Conservation (phyloP, 2,797 vertebrate species). For the Ibycter americanus region DNA sequence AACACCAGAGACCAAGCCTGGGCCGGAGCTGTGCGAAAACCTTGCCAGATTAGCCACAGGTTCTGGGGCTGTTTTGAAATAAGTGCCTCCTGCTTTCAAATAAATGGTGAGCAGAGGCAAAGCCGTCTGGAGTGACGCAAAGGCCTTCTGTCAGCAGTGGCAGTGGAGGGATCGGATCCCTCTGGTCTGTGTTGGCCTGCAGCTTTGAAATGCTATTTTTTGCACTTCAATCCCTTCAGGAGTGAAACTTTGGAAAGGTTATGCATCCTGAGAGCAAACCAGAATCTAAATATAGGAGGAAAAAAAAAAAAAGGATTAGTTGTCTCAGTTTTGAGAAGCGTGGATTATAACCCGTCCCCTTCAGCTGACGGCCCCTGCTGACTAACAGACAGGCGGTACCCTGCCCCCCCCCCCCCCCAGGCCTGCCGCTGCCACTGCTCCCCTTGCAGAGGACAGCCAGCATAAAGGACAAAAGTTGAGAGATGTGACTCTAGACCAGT, state of each 20-base stretch:
- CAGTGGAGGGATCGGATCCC: not conserved
- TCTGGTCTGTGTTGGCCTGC: not conserved
- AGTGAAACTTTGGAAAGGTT: constrained; percentile 43
- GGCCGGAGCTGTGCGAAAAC: not conserved
- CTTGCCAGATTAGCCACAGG: not conserved
- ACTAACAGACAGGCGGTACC: not conserved
- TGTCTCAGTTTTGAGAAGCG: constrained; percentile 11
- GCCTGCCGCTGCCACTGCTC: not conserved
- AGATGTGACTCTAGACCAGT: not conserved
- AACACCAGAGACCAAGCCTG: not conserved
- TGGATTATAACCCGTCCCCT: not conserved
- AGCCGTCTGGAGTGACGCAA: not conserved
- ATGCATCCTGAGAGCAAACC: not conserved
- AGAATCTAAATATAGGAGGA: constrained; percentile 32
- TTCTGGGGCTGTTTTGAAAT: not conserved
- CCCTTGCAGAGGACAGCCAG: not conserved
- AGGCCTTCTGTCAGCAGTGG: not conserved
- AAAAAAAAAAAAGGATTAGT: not conserved
- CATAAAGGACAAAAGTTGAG: not conserved
- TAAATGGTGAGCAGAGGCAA: not conserved
- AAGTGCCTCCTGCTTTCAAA: not conserved
- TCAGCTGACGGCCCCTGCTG: not conserved
- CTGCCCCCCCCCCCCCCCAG: not conserved
- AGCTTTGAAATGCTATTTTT: constrained; percentile 6
- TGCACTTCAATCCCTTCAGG: not conserved